Evolutionary conservation across 2,888 invertebrate species (phyloP).

Genomic region (Apoderus coryli): DNA sequence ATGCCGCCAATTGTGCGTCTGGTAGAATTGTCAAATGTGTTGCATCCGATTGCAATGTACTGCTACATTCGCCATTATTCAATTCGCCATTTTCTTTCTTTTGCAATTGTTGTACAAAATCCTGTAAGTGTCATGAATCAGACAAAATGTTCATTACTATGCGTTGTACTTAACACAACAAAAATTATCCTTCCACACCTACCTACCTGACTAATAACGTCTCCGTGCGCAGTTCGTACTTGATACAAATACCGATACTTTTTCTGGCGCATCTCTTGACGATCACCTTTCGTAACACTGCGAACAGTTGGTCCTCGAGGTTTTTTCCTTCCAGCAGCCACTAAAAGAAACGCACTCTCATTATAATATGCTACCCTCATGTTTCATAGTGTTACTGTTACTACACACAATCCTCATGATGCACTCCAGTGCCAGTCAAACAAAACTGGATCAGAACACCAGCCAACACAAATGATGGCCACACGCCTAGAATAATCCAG

Average conservation of each 20-base stretch:
- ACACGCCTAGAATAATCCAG: slow-evolving; percentile 57
- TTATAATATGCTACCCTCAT: slow-evolving; percentile 1
- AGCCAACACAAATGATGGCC: slow-evolving; percentile 54
- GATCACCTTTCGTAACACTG: slow-evolving; percentile 53
- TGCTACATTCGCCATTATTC: slow-evolving; percentile 45
- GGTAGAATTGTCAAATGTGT: slow-evolving; percentile 64
- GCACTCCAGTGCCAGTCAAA: slow-evolving; percentile 50
- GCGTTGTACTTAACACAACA: no score
- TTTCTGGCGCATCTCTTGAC: slow-evolving; percentile 67
- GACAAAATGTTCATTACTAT: slow-evolving; percentile 4
- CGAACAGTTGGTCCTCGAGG: slow-evolving; percentile 30
- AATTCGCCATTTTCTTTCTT: slow-evolving; percentile 49
- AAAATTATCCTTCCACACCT: no score
- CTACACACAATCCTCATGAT: slow-evolving; percentile 45
- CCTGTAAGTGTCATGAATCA: slow-evolving; percentile 35
- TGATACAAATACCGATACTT: slow-evolving; percentile 81
- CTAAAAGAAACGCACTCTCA: no score
- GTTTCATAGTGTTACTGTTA: background rate
- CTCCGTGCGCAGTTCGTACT: slow-evolving; percentile 77
- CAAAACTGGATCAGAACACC: slow-evolving; percentile 55
- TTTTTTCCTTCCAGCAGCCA: slow-evolving; percentile 35
- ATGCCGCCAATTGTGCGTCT: slow-evolving; percentile 41
- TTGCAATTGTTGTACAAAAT: slow-evolving; percentile 66
- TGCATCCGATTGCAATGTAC: slow-evolving; percentile 62
- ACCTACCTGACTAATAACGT: slow-evolving; percentile 78